Percentiles rank a stretch among this genome's conserved stretches.
phyloP scores from a whole-genome alignment of 2,797 vertebrate species.

The Sarcophilus harrisii region DNA sequence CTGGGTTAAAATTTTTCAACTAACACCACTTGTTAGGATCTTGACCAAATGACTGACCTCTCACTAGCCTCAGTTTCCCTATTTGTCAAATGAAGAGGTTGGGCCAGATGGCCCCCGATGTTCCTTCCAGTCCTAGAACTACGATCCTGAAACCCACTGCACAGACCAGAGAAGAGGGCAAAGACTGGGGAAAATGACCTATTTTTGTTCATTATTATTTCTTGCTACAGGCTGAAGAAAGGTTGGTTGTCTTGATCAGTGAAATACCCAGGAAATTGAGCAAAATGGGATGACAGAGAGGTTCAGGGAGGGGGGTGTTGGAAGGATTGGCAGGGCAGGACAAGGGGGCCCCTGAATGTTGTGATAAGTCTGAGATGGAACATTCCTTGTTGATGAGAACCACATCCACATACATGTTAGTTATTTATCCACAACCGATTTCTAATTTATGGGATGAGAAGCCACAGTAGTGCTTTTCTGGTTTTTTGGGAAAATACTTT shows the following conservation, averaged over 20 bases:
- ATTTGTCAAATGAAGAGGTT: neutral
- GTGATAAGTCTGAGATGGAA: neutral
- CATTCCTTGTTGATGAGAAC: neutral
- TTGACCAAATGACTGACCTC: neutral
- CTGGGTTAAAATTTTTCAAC: neutral
- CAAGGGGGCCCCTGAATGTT: neutral
- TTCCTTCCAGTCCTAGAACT: neutral
- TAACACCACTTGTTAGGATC: neutral
- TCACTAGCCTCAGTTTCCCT: neutral
- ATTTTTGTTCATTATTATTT: neutral
- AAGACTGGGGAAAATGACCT: neutral
- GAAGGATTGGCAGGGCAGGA: neutral
- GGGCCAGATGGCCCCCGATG: neutral
- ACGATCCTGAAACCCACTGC: neutral
- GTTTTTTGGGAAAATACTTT: neutral
- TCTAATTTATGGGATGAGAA: neutral
- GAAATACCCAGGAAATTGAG: neutral
- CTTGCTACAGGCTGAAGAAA: neutral
- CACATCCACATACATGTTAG: neutral
- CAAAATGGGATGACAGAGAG: neutral
- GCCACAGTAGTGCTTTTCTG: neutral
- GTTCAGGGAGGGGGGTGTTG: neutral
- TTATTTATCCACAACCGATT: neutral
- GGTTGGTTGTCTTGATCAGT: neutral
- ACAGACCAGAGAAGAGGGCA: neutral